Evolutionary conservation across 2,888 invertebrate genomes (phyloP).

Genomic region (Xestia xanthographa): DNA sequence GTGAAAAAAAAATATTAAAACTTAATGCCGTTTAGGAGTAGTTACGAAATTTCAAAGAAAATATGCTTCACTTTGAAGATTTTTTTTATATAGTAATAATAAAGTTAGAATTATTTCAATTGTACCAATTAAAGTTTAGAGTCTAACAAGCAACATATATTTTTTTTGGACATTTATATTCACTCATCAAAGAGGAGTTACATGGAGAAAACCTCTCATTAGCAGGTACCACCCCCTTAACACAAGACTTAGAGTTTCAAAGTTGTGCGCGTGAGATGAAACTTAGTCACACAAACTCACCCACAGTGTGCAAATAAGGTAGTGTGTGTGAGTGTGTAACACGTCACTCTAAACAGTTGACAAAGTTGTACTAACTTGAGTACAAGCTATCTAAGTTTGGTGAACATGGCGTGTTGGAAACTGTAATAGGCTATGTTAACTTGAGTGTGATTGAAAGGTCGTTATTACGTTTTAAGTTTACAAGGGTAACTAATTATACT

Average conservation of each 20-base stretch:
- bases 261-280: slow-evolving; percentile 26
- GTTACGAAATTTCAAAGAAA: too few species aligned
- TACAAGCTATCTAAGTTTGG: slow-evolving; percentile 36
- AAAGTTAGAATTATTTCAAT: too few species aligned
- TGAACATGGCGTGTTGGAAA: slow-evolving; percentile 14
- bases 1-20: too few species aligned
- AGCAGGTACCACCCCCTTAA: too few species aligned
- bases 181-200: too few species aligned
- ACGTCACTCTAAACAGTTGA: slow-evolving; percentile 36
- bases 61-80: too few species aligned
- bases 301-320: slow-evolving; percentile 7
- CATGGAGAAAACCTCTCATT: too few species aligned
- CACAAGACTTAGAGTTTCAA: not conserved
- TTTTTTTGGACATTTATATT: too few species aligned
- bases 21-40: too few species aligned
- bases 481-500: not conserved
- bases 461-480: not conserved
- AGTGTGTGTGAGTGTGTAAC: slow-evolving; percentile 5
- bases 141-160: too few species aligned
- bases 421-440: slow-evolving; percentile 13
- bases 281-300: slow-evolving; percentile 18
- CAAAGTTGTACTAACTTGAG: slow-evolving; percentile 35
- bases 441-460: not conserved
- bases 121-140: too few species aligned
- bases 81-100: too few species aligned